These are phyloP conservation scores for Poeciliopsis infans DNA, from an alignment of 2,797 vertebrate species.

Conservation along the genomic window DNA sequence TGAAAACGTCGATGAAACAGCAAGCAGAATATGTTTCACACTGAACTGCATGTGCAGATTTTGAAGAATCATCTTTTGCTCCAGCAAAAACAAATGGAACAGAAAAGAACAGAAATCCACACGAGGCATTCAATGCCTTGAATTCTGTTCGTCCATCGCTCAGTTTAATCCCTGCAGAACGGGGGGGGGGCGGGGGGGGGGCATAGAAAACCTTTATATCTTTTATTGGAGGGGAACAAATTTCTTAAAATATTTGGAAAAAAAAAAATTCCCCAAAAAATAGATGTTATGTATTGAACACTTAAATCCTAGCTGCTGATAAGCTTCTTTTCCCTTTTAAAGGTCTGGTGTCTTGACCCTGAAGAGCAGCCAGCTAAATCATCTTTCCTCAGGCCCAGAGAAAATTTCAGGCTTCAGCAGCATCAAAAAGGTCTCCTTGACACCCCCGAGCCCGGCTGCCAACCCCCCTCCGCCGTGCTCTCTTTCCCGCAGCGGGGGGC, in stretches of 20 bases:
- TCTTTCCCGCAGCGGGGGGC: constrained; percentile 36
- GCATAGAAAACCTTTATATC: not conserved
- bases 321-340: constrained; percentile 43
- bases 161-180: constrained; percentile 44
- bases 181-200: not conserved
- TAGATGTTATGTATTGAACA: not conserved
- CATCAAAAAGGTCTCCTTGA: constrained; percentile 43
- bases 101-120: constrained; percentile 18
- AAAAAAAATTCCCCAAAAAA: no score
- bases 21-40: not conserved
- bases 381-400: constrained; percentile 53
- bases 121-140: constrained; percentile 35
- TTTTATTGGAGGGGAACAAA: not conserved
- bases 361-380: constrained; percentile 50
- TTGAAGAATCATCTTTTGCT: not conserved
- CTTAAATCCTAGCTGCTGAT: constrained; percentile 33
- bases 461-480: not conserved
- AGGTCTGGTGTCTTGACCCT: constrained; percentile 37
- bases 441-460: constrained; percentile 9
- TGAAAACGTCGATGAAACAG: not conserved
- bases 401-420: constrained; percentile 63
- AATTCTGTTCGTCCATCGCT: constrained; percentile 48
- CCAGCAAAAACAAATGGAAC: not conserved
- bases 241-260: not conserved
- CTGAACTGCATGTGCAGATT: not conserved